Conservation (phyloP, 1,140 invertebrate species). For the Rhagoletis zephyria region DNA sequence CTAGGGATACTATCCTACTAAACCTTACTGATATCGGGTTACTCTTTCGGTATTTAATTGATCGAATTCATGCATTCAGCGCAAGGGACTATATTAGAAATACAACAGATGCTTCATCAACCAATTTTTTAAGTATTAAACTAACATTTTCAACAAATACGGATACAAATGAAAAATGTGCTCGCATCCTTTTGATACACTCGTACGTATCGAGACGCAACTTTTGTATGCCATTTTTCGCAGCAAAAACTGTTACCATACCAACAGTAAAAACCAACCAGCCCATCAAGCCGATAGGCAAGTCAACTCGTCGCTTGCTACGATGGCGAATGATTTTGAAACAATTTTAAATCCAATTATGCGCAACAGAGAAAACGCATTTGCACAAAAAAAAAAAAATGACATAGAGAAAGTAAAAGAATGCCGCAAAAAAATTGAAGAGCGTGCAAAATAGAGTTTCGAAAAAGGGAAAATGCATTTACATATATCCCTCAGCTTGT, state of each 20-base stretch:
- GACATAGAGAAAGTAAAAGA: conserved; percentile 48
- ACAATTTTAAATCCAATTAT: conserved; percentile 56
- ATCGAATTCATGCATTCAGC: no score
- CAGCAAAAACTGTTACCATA: not conserved
- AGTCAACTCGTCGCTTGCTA: not conserved
- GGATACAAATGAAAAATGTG: no score
- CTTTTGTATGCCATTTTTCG: not conserved
- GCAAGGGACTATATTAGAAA: no score
- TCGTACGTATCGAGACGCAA: not conserved
- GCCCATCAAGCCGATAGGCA: not conserved
- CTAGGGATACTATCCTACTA: no score
- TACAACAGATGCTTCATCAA: no score
- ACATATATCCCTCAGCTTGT: not conserved
- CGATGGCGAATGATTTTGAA: conserved; percentile 52
- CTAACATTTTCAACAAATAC: no score
- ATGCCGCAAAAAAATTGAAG: conserved; percentile 57
- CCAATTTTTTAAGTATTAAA: no score
- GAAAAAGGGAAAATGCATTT: not conserved
- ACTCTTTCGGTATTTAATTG: no score
- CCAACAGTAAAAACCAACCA: not conserved
- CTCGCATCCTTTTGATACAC: no score
- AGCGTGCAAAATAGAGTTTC: not conserved
- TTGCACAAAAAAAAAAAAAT: conserved; percentile 14
- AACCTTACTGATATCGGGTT: no score
- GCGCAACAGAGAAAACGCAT: conserved; percentile 51